Conservation (phyloP, 2,797 vertebrate species). For the Sebastolobus alascanus region DNA sequence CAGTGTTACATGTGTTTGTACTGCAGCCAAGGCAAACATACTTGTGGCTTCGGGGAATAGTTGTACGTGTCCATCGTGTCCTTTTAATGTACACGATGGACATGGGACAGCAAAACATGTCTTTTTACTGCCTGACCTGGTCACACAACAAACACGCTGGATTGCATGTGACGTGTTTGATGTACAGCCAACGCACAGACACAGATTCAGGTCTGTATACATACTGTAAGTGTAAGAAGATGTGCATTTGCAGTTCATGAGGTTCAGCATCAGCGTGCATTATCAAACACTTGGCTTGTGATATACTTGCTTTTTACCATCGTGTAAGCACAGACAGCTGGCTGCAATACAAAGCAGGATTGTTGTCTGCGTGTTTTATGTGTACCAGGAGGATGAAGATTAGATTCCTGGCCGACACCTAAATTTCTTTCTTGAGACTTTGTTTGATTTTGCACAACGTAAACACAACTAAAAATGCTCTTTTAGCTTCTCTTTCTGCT, state of each 20-base stretch:
- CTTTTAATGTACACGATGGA: conserved; percentile 44
- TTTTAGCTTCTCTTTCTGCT: neutral
- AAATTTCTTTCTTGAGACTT: neutral
- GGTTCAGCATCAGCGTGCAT: neutral
- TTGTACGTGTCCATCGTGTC: conserved; percentile 28
- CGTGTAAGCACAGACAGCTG: neutral
- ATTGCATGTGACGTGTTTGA: conserved; percentile 34
- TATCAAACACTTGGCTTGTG: neutral
- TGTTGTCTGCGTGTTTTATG: neutral
- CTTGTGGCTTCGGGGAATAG: conserved; percentile 28
- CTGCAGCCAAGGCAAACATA: conserved; percentile 26
- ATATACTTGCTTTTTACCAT: neutral
- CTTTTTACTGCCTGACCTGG: conserved; percentile 27
- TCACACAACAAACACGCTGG: conserved; percentile 25
- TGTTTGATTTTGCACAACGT: neutral
- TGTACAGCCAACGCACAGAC: neutral
- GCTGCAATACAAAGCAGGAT: conserved; percentile 1
- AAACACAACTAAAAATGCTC: neutral
- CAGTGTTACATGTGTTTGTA: conserved; percentile 39
- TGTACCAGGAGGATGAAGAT: neutral
- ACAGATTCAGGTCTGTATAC: neutral
- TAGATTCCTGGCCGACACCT: neutral
- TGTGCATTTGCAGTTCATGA: neutral
- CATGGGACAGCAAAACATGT: conserved; percentile 5
- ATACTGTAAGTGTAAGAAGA: neutral